phyloP scores from a whole-genome alignment of 2,888 invertebrate genomes.

The Esperia sulphurella region DNA sequence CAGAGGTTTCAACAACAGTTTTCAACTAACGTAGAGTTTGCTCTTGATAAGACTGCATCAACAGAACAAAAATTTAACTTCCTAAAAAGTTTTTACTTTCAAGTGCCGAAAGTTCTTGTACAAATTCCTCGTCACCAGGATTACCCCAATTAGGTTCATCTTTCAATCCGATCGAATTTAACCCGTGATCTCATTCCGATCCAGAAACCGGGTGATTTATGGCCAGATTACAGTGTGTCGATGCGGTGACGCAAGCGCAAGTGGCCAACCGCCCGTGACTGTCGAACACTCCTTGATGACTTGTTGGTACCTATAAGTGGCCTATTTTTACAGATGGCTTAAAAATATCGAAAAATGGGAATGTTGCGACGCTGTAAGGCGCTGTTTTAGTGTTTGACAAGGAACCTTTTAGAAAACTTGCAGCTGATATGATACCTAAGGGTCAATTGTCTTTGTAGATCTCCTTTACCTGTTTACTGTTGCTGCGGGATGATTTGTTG shows the following conservation, averaged over 20 bases:
- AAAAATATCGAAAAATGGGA: neutral
- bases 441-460: too few relatives aligned
- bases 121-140: conserved; percentile 25
- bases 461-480: too few relatives aligned
- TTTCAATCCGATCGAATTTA: conserved; percentile 52
- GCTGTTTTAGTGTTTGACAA: too few relatives aligned
- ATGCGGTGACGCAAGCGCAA: conserved; percentile 61
- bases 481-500: too few relatives aligned
- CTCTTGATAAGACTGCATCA: too few relatives aligned
- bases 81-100: neutral
- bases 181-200: conserved; percentile 72
- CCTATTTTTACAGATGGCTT: conserved; percentile 58
- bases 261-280: conserved; percentile 63
- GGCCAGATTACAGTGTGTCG: conserved; percentile 48
- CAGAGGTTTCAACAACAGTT: too few relatives aligned
- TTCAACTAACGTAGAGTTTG: too few relatives aligned
- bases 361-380: neutral
- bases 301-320: conserved; percentile 45
- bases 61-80: neutral
- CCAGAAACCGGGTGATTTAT: conserved; percentile 50
- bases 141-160: conserved; percentile 49
- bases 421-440: too few relatives aligned
- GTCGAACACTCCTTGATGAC: conserved; percentile 66
- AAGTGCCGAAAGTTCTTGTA: neutral
- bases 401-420: too few relatives aligned